Base-by-base conservation (phyloP, 2,797 vertebrate genomes). In the Argentina silus region DNA sequence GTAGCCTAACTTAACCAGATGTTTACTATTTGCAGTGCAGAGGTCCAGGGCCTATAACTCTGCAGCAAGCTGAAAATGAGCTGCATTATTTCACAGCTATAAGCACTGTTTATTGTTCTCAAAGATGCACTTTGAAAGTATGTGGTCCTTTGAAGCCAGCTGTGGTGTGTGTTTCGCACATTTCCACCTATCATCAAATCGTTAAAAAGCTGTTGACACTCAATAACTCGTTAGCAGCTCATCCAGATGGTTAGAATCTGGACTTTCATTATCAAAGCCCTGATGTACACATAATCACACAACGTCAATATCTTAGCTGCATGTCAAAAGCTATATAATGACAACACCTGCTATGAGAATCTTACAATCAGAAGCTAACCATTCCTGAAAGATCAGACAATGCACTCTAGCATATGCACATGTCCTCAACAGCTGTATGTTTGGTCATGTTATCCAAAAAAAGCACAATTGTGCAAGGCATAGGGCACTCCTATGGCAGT, bases 21-120 rank as follows among this genome's bases (percentile, higher is more conserved):
- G 87, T 84, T 82, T 62, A 78, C 68, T 88, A 89, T 90, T 87
- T 83, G 85, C 75, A 85, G 85, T 87, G 87, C 87, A 74, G 81
- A 81, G 42, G 68, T 23, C 57, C 21, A 59, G 14, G 14, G 68
- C 73, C 72, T 66, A 70, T 51, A 67, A 8, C 65, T 75, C n/a
- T 55, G 14, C 48, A 50, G 61, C 9, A 63, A 75, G 51, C 62
- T 53, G 6, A 68, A 71, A 84, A 62, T 73, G 17, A 45, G 48
- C 53, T 74, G 56, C 50, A 55, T 47, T 67, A 63, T 81, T 83
- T 67, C 61, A 55, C 44, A 69, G 72, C 67, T 67, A 69, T 85
- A 82, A 78, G 72, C 72, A 15, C 19, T 68, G 72, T 71, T 80
- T 84, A 86, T 80, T 77, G 66, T 66, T 66, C 42, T 11, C 44